These are phyloP conservation scores for Oegoconia quadripuncta DNA, from an alignment of 2,888 invertebrate species.

Conservation along the genomic window DNA sequence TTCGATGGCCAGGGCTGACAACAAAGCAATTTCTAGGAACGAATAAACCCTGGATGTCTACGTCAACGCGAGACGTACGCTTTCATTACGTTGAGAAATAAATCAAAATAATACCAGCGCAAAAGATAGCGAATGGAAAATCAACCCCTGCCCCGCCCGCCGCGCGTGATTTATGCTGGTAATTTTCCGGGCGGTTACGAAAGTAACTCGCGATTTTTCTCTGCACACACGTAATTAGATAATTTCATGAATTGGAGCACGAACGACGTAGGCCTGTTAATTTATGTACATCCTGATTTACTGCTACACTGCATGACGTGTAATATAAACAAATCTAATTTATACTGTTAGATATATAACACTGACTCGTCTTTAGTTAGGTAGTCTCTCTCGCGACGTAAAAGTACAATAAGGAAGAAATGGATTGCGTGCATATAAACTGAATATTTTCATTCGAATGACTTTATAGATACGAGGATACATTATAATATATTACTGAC, in stretches of 20 bases:
- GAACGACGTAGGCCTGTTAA: conserved; percentile 21
- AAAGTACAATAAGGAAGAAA: too few relatives aligned
- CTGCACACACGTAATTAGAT: conserved; percentile 75
- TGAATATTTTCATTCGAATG: conserved; percentile 21
- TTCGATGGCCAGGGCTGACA: conserved; percentile 32
- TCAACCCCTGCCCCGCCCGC: conserved; percentile 53
- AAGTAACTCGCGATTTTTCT: conserved; percentile 76
- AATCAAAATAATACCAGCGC: conserved; percentile 76
- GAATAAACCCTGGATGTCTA: conserved; percentile 55
- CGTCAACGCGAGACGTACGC: conserved; percentile 70
- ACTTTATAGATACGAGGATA: conserved; percentile 47
- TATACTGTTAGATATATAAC: neutral
- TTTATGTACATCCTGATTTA: conserved; percentile 25
- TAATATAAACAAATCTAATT: neutral
- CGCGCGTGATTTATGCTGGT: conserved; percentile 68
- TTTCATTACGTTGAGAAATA: conserved; percentile 73
- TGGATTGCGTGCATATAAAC: too few relatives aligned
- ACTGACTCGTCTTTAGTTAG: neutral
- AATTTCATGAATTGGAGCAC: conserved; percentile 59
- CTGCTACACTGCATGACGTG: neutral
- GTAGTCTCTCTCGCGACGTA: too few relatives aligned
- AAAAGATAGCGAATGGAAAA: conserved; percentile 77
- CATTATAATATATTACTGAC: too few relatives aligned
- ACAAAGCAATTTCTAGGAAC: conserved; percentile 46
- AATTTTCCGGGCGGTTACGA: conserved; percentile 75